Base-by-base conservation (phyloP, 2,888 invertebrate species). In the Drosophila yooni region DNA sequence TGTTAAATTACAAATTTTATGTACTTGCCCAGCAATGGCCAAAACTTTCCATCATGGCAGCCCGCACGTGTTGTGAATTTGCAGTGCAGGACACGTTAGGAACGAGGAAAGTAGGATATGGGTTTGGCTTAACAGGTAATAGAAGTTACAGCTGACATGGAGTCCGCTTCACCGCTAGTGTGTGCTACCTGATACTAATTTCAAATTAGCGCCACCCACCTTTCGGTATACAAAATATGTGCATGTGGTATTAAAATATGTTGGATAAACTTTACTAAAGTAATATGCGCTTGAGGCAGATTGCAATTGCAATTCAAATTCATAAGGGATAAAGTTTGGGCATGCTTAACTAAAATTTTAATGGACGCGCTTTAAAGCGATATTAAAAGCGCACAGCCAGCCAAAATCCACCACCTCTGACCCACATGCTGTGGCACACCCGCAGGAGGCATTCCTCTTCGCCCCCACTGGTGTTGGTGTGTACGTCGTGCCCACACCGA, bases 261-360 rank as follows among this genome's bases (percentile, higher is more conserved):
- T 70, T 57, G 70, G 65, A 60, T 67, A 66, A 82, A 77, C 60
- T 84, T 82, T 67, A 18, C 51, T 18, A 58, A 54, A 68, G 82
- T 63, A 65, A 72, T 79, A 76, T 68, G 65, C 64, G 69, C 84
- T 66, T 27, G 54, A 69, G 78, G 74, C 76, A 63, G 66, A 71
- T 69, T 82, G 85, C 79, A 79, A 69, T 84, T 88, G 85, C 85
- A 82, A 79, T 82, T 71, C 64, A 68, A 76, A 82, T 82, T 83
- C 78, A 85, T 79, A 76, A 73, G 83, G 73, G 61, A 31, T 61
- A 62, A 57, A 81, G 74, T 83, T 77, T 70, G 69, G 61, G 65
- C 65, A 64, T 67, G 76, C 79, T 82, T 66, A 82, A 62, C 82
- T 79, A 50, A 74, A 81, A 75, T 75, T 74, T 76, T 70, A 81